Conservation (phyloP, 2,888 invertebrate genomes). For the Mystacides longicornis region DNA sequence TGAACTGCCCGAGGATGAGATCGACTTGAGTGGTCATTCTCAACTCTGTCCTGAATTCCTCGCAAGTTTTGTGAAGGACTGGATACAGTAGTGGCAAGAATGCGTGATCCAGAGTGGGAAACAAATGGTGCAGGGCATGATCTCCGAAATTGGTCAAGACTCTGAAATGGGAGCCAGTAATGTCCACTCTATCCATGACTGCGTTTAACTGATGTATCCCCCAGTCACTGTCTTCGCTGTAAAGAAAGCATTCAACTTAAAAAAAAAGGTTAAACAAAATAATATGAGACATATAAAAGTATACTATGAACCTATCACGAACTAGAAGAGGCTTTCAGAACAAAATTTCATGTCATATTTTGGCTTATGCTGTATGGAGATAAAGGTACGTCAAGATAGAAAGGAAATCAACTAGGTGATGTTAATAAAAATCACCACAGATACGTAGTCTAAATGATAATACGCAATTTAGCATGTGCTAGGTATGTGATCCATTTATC, state of each 20-base stretch:
- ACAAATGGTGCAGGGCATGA: constrained; percentile 68
- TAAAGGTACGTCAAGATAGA: too few relatives aligned
- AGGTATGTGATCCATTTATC: too few relatives aligned
- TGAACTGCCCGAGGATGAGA: constrained; percentile 59
- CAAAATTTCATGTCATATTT: too few relatives aligned
- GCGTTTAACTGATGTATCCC: constrained; percentile 67
- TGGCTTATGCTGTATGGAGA: too few relatives aligned
- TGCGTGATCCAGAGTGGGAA: constrained; percentile 70
- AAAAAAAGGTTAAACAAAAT: too few relatives aligned
- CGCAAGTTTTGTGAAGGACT: constrained; percentile 32
- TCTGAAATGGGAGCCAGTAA: constrained; percentile 56
- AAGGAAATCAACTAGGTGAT: too few relatives aligned
- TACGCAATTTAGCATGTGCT: too few relatives aligned
- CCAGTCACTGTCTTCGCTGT: constrained; percentile 53
- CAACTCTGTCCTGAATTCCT: constrained; percentile 52
- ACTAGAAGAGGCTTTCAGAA: too few relatives aligned
- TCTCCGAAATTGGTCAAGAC: constrained; percentile 66
- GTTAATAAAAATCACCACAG: too few relatives aligned
- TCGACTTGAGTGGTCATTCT: constrained; percentile 49
- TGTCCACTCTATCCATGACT: constrained; percentile 59
- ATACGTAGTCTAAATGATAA: too few relatives aligned
- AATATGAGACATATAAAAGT: too few relatives aligned
- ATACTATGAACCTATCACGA: too few relatives aligned
- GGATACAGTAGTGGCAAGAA: constrained; percentile 57
- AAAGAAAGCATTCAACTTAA: constrained; percentile 5